These are phyloP conservation scores for Microplitis mediator DNA, from an alignment of 1,140 invertebrate species.

Conservation along the genomic window DNA sequence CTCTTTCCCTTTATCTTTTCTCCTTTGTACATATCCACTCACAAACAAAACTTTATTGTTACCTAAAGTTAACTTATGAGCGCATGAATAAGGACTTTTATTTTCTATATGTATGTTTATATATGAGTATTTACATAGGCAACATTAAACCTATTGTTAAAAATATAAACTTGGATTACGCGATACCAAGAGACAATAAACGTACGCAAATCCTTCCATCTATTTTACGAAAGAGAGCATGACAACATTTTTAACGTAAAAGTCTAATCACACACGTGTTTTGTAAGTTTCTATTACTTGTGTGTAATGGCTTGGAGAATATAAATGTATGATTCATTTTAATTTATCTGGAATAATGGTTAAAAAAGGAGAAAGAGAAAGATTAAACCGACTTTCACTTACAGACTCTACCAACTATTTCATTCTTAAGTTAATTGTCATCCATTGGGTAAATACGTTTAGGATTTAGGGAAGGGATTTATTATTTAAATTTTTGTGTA, in stretches of 20 bases:
- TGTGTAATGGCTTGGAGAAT: no score
- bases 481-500: no score
- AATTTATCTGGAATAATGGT: background rate
- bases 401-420: background rate
- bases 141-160: no score
- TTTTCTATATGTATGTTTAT: no score
- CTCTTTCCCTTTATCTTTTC: conserved; percentile 20
- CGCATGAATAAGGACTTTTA: no score
- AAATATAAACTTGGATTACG: no score
- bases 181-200: background rate
- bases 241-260: background rate
- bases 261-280: background rate
- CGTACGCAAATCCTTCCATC: conserved; percentile 4
- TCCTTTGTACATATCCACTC: background rate
- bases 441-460: no score
- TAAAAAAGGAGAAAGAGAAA: background rate
- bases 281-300: background rate
- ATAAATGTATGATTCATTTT: background rate
- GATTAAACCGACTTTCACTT: background rate
- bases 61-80: no score
- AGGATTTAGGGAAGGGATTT: no score
- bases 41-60: background rate
- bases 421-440: no score
- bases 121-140: background rate
- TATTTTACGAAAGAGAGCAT: conserved; percentile 1